These are phyloP conservation scores for Copidosoma floridanum DNA, from an alignment of 1,140 invertebrate genomes.

Conservation along the genomic window DNA sequence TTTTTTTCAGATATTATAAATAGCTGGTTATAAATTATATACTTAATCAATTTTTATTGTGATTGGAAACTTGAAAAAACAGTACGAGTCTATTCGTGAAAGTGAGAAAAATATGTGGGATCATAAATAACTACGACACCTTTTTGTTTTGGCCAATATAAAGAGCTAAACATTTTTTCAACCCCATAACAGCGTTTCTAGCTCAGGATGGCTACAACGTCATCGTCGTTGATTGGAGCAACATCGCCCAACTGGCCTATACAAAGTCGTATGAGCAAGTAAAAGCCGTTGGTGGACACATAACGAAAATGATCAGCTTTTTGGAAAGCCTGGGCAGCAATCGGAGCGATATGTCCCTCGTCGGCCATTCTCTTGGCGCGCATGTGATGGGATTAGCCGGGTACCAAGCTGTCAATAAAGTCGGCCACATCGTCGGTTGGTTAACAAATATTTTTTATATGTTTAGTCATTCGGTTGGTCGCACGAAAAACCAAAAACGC, in stretches of 20 bases:
- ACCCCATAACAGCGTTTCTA: constrained; percentile 12
- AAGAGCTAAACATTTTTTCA: neutral
- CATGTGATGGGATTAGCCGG: constrained; percentile 20
- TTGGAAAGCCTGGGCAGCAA: constrained; percentile 11
- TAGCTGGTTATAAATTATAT: too few relatives aligned
- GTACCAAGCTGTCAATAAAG: constrained; percentile 10
- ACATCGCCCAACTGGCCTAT: constrained; percentile 16
- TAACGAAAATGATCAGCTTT: constrained; percentile 27
- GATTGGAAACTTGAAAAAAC: too few relatives aligned
- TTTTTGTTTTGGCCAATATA: too few relatives aligned
- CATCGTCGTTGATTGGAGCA: constrained; percentile 28
- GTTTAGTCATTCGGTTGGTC: neutral
- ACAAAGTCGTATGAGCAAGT: neutral
- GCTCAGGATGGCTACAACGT: constrained; percentile 21
- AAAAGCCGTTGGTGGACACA: constrained; percentile 9
- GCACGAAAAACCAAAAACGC: too few relatives aligned
- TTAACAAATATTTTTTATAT: constrained; percentile 8
- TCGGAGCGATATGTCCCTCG: constrained; percentile 10
- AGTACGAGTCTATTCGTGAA: too few relatives aligned
- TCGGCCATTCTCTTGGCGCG: constrained; percentile 18
- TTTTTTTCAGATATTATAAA: too few relatives aligned
- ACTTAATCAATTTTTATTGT: too few relatives aligned
- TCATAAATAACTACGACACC: too few relatives aligned
- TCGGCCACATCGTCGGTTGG: constrained; percentile 18
- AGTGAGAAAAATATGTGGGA: too few relatives aligned